Percentiles rank a stretch among this genome's conserved stretches.
phyloP scores from a whole-genome alignment of 2,797 vertebrate species.

The Arnoldichthys spilopterus region DNA sequence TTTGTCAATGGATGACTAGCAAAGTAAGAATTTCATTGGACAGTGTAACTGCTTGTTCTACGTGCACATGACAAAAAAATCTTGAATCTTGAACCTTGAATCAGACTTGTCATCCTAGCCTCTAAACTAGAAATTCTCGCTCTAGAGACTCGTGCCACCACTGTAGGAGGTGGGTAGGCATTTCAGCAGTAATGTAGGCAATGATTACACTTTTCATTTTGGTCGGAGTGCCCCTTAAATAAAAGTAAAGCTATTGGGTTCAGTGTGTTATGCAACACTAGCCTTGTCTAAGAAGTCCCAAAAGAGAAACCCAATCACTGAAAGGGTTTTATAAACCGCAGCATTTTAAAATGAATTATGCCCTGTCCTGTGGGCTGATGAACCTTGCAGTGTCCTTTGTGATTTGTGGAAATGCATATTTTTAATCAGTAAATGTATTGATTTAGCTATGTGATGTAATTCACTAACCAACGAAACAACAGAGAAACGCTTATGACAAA shows the following conservation, averaged over 20 bases:
- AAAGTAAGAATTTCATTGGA: too few species aligned
- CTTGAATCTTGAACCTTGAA: too few species aligned
- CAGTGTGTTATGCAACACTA: neutral
- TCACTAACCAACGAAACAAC: neutral
- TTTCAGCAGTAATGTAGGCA: neutral
- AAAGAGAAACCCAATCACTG: too few species aligned
- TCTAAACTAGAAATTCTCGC: neutral
- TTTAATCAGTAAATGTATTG: neutral
- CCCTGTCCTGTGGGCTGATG: neutral
- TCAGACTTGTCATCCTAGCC: too few species aligned
- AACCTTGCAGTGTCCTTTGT: neutral
- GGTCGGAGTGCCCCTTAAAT: neutral
- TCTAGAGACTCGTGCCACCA: neutral
- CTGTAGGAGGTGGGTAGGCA: too few species aligned
- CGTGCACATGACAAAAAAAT: too few species aligned
- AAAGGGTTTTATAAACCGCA: too few species aligned
- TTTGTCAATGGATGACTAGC: too few species aligned
- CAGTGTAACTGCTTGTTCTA: too few species aligned
- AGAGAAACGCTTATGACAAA: too few species aligned
- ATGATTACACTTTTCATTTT: neutral
- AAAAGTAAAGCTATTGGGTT: neutral
- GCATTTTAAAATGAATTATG: neutral
- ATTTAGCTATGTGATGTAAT: neutral
- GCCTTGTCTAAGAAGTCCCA: too few species aligned
- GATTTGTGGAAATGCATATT: neutral